Evolutionary conservation across 2,113 vertebrate genomes (phyloP).

Genomic region (Amphiprion percula): DNA sequence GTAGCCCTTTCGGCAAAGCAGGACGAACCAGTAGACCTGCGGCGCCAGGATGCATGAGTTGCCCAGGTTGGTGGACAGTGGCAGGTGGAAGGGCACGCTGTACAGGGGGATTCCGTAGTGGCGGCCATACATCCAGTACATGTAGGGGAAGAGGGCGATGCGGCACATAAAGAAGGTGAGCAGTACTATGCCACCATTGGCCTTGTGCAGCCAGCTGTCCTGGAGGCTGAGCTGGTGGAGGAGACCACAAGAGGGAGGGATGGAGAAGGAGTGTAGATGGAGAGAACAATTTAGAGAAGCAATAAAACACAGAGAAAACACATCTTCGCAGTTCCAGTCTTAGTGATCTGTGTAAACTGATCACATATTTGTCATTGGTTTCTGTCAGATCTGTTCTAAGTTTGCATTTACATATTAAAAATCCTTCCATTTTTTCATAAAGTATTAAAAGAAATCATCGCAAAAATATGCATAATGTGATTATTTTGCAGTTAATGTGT

Average conservation of each 20-base stretch:
- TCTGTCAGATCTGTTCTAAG: no score
- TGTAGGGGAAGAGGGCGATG: slow-evolving; percentile 96
- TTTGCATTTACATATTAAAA: no score
- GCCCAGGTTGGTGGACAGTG: slow-evolving; percentile 90
- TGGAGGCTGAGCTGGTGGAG: slow-evolving; percentile 90
- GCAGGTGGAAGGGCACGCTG: slow-evolving; percentile 91
- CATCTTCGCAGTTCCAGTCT: no score
- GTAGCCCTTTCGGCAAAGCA: slow-evolving; percentile 92
- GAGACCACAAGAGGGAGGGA: background rate
- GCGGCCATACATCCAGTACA: slow-evolving; percentile 92
- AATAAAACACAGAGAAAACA: background rate
- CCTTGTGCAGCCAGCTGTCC: slow-evolving; percentile 92
- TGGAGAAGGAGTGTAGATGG: background rate
- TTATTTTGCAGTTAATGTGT: no score
- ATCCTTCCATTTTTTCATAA: no score
- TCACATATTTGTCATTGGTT: no score
- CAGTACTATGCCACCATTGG: slow-evolving; percentile 91
- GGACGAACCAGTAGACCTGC: slow-evolving; percentile 97
- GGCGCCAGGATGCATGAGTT: slow-evolving; percentile 92
- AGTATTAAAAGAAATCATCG: no score
- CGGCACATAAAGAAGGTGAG: slow-evolving; percentile 94
- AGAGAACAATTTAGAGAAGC: background rate
- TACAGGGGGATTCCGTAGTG: slow-evolving; percentile 88
- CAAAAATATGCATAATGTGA: no score
- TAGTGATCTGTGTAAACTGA: no score